Evolutionary conservation across 2,888 invertebrate genomes (phyloP).

Genomic region (Hypselothyrea guttata): DNA sequence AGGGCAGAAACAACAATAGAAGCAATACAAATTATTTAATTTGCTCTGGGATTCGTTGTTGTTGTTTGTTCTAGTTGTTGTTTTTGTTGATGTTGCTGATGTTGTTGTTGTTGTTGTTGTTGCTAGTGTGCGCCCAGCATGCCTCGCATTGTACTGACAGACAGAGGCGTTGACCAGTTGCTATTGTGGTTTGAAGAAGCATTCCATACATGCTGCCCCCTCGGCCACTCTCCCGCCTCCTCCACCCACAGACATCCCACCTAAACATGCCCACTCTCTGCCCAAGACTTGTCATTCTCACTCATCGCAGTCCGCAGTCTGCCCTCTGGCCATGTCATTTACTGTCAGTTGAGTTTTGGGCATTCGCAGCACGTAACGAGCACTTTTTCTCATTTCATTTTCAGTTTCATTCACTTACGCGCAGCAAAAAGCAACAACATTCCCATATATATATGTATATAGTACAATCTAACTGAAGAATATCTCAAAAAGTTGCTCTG

Average conservation of each 20-base stretch:
- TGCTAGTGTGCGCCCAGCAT: constrained; percentile 15
- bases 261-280: constrained; percentile 24
- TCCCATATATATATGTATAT: too few relatives aligned
- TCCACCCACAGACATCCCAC: constrained; percentile 13
- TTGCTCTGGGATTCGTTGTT: constrained; percentile 31
- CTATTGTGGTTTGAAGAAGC: constrained; percentile 8
- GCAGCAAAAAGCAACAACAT: not conserved
- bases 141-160: constrained; percentile 3
- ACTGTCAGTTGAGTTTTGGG: constrained; percentile 29
- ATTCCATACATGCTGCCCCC: constrained; percentile 11
- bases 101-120: constrained; percentile 5
- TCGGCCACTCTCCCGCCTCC: constrained; percentile 1
- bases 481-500: constrained; percentile 9
- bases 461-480: not conserved
- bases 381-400: constrained; percentile 45
- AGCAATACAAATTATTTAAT: constrained; percentile 72
- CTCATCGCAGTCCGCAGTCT: constrained; percentile 11
- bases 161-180: constrained; percentile 14
- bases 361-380: constrained; percentile 70
- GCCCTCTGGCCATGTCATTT: constrained; percentile 35
- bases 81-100: constrained; percentile 7
- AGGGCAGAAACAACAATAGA: constrained; percentile 47
- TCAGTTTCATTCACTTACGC: constrained; percentile 76
- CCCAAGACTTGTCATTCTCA: constrained; percentile 46
- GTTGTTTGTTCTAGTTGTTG: not conserved